Evolutionary conservation across 2,797 vertebrate species (phyloP).

Genomic region (Dryobates pubescens): DNA sequence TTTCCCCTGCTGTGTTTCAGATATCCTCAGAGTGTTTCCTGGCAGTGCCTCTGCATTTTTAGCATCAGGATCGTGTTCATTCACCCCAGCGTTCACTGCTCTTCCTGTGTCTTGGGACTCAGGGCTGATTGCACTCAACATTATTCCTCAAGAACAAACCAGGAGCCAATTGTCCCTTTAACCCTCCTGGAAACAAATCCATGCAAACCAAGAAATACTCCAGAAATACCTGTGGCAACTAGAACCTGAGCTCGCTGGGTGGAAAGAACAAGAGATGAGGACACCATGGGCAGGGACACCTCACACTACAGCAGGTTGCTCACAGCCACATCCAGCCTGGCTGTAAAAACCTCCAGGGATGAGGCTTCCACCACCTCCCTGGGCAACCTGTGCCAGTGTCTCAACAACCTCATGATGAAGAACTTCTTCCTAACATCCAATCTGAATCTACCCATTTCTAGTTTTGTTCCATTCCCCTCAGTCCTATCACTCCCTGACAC

Average conservation of each 20-base stretch:
- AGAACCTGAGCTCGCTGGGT: rapidly evolving
- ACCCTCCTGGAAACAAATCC: neutral
- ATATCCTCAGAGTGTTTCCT: conserved; percentile 16
- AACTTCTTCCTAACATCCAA: too few species aligned
- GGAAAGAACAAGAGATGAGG: neutral
- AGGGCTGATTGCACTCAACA: neutral
- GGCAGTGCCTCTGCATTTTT: conserved; percentile 53
- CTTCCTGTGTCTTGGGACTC: conserved; percentile 61
- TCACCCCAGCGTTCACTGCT: conserved; percentile 62
- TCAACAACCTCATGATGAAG: too few species aligned
- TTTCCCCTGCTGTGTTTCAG: neutral
- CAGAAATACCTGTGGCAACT: neutral
- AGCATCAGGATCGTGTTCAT: neutral
- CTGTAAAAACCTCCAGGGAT: too few species aligned
- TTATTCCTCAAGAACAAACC: neutral
- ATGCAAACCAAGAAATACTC: neutral
- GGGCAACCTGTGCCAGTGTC: too few species aligned
- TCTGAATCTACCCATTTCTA: too few species aligned
- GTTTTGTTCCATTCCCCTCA: too few species aligned
- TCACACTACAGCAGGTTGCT: too few species aligned
- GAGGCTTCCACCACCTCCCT: too few species aligned
- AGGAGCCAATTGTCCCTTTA: neutral
- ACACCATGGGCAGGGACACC: neutral
- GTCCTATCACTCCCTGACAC: too few species aligned
- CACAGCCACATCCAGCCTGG: too few species aligned